Conservation (phyloP, 2,888 invertebrate genomes). For the Ophion obscuratus region DNA sequence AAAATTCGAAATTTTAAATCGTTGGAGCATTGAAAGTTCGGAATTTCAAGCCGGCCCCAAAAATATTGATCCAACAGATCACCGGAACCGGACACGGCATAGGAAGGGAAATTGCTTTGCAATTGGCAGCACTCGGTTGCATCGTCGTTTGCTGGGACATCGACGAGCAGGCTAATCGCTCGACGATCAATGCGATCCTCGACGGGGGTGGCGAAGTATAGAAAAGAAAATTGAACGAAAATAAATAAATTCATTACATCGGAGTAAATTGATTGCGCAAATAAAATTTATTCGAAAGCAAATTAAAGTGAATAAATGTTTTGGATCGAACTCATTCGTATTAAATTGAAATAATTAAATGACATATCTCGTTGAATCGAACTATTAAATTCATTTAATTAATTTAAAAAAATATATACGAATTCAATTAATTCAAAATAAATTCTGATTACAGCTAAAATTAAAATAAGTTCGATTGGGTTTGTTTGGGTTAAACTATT, state of each 20-base stretch:
- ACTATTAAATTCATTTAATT: neutral
- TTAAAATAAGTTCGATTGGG: no score
- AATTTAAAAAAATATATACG: neutral
- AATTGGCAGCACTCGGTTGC: constrained; percentile 76
- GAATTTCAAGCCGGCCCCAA: neutral
- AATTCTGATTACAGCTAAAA: no score
- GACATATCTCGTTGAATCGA: neutral
- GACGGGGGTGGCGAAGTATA: constrained; percentile 77
- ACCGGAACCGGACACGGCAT: constrained; percentile 80
- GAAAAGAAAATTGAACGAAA: neutral
- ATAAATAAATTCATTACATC: neutral
- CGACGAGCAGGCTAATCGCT: constrained; percentile 73
- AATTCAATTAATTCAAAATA: neutral
- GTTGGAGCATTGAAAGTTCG: no score
- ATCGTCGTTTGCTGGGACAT: constrained; percentile 79
- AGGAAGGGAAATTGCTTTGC: constrained; percentile 78
- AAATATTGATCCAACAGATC: constrained; percentile 69
- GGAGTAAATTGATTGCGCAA: no score
- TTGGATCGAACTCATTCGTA: no score
- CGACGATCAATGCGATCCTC: constrained; percentile 74
- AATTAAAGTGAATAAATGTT: no score
- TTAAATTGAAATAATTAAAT: neutral
- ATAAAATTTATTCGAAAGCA: no score
- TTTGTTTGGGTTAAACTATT: no score
- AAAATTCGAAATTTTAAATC: no score